phyloP scores from a whole-genome alignment of 2,888 invertebrate genomes.

The Malthinus flaveolus region DNA sequence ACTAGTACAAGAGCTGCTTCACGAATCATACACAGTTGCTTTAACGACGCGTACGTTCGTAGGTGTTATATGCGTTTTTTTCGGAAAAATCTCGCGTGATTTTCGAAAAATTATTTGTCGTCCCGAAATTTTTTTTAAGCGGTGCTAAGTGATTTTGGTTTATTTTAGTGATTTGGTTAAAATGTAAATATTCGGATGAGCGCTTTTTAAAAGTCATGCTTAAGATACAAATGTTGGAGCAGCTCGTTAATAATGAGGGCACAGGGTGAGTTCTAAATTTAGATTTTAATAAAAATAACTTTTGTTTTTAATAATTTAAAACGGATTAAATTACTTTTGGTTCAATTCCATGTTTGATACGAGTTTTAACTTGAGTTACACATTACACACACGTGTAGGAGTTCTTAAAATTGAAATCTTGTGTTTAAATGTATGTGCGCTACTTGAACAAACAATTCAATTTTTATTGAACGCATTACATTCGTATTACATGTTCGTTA shows the following conservation, averaged over 20 bases:
- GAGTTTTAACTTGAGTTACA: too few relatives aligned
- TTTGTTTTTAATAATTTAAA: too few relatives aligned
- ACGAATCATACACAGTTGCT: conserved; percentile 42
- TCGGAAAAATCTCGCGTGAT: conserved; percentile 3
- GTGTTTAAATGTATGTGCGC: too few relatives aligned
- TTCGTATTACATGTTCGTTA: too few relatives aligned
- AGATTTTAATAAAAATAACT: too few relatives aligned
- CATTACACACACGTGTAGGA: too few relatives aligned
- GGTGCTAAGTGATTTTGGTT: background rate
- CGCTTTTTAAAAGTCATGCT: conserved; percentile 57
- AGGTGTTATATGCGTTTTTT: conserved; percentile 33
- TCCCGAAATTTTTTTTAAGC: background rate
- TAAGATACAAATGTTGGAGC: conserved; percentile 78
- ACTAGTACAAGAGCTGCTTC: conserved; percentile 31
- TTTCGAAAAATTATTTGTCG: too few relatives aligned
- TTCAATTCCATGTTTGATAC: too few relatives aligned
- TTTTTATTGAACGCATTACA: too few relatives aligned
- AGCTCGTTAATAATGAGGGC: conserved; percentile 68
- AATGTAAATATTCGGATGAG: background rate
- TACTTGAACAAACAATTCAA: too few relatives aligned
- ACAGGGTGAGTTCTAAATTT: conserved; percentile 42
- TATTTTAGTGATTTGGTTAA: background rate
- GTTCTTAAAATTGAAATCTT: too few relatives aligned
- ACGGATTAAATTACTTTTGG: too few relatives aligned
- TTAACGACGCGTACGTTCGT: conserved; percentile 34